A percentile compares a stretch with the other conserved stretches of the same genome.
These are phyloP conservation scores for Typhlomys cinereus DNA, from an alignment of 2,113 vertebrate genomes.

Conservation along the genomic window DNA sequence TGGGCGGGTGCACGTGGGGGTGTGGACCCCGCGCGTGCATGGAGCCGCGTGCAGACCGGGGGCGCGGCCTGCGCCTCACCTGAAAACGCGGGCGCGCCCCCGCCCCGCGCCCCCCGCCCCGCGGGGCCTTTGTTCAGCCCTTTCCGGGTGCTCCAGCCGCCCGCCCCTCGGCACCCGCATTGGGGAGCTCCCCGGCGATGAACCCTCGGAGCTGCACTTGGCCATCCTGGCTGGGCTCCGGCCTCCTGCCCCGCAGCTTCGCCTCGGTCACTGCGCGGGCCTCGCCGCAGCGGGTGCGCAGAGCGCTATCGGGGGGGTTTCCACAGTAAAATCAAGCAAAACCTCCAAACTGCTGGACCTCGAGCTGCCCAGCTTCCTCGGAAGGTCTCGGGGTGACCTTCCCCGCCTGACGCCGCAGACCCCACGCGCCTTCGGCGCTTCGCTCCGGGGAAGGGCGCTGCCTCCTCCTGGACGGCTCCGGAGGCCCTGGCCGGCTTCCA, in stretches of 20 bases:
- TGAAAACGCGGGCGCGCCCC: background rate
- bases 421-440: too few species aligned
- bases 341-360: background rate
- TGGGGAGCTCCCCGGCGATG: background rate
- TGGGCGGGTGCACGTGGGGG: background rate
- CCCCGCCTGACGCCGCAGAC: background rate
- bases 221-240: too few species aligned
- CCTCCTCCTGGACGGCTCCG: constrained; percentile 54
- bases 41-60: background rate
- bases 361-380: background rate
- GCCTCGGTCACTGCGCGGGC: background rate
- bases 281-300: background rate
- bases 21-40: background rate
- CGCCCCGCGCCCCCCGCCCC: background rate
- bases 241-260: too few species aligned
- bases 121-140: constrained; percentile 25
- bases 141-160: background rate
- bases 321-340: background rate
- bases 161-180: background rate
- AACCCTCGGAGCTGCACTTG: too few species aligned
- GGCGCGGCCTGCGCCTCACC: background rate
- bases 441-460: too few species aligned
- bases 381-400: background rate
- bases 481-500: background rate
- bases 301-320: background rate